These are phyloP conservation scores for Alectoris magna DNA, from an alignment of 2,797 vertebrate species.

Conservation along the genomic window DNA sequence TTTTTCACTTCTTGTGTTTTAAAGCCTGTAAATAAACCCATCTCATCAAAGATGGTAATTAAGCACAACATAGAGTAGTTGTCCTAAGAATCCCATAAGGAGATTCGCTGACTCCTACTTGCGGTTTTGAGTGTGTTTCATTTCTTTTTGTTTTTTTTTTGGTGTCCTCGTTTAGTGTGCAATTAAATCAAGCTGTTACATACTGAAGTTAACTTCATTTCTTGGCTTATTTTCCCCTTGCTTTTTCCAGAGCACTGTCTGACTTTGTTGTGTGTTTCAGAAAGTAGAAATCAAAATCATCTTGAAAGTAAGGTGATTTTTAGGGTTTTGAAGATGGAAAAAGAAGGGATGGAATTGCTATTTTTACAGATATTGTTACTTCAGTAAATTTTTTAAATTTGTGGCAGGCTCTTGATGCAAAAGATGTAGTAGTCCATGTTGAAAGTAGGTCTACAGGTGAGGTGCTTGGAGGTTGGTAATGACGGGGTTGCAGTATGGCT, in stretches of 20 bases:
- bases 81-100: not conserved
- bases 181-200: not conserved
- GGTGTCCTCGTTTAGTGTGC: not conserved
- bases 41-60: not conserved
- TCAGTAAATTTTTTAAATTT: not conserved
- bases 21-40: not conserved
- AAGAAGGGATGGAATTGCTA: fast-evolving
- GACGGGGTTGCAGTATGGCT: not conserved
- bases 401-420: not conserved
- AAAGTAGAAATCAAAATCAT: not conserved
- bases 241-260: not conserved
- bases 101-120: not conserved
- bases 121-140: not conserved
- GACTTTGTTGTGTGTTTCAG: not conserved
- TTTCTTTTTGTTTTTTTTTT: not conserved
- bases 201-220: not conserved
- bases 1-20: not conserved
- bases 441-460: not conserved
- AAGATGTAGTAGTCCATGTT: not conserved
- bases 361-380: not conserved
- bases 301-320: not conserved
- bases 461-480: not conserved
- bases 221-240: not conserved
- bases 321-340: not conserved
- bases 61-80: not conserved